These are phyloP conservation scores for Parambassis ranga DNA, from an alignment of 2,797 vertebrate species.

Conservation along the genomic window DNA sequence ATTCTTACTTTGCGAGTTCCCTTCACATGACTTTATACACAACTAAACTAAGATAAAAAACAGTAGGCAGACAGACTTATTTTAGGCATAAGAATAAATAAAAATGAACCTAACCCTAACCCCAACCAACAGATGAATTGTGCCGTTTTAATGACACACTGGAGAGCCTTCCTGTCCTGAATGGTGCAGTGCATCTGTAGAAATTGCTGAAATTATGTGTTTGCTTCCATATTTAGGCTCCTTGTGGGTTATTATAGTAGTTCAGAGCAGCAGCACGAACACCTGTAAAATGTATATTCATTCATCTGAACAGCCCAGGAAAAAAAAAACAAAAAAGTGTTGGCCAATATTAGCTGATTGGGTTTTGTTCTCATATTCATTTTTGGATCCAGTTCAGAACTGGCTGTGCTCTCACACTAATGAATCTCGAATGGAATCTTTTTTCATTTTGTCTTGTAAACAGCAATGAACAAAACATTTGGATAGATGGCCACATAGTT, in stretches of 20 bases:
- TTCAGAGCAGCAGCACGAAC: conserved; percentile 5
- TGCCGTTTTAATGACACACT: too few relatives aligned
- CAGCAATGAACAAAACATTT: background rate
- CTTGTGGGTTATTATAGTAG: background rate
- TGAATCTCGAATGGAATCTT: background rate
- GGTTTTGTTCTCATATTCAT: background rate
- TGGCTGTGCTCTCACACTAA: background rate
- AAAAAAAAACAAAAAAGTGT: background rate
- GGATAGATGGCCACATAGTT: background rate
- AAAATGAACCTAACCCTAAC: too few relatives aligned
- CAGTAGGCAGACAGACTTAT: too few relatives aligned
- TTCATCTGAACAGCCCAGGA: background rate
- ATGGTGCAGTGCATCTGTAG: too few relatives aligned
- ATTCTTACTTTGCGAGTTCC: too few relatives aligned
- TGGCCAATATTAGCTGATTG: background rate
- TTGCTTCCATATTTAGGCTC: conserved; percentile 15
- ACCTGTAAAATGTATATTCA: conserved; percentile 2
- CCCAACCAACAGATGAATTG: too few relatives aligned
- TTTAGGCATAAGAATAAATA: too few relatives aligned
- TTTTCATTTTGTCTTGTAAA: background rate
- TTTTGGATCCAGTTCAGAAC: background rate
- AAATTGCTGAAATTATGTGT: too few relatives aligned
- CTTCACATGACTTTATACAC: too few relatives aligned
- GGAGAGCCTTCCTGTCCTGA: too few relatives aligned
- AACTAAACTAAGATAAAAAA: too few relatives aligned